These are phyloP conservation scores for Agelas oroides DNA, from an alignment of 37 sponge, comb jelly and placozoan species.

Conservation along the genomic window DNA sequence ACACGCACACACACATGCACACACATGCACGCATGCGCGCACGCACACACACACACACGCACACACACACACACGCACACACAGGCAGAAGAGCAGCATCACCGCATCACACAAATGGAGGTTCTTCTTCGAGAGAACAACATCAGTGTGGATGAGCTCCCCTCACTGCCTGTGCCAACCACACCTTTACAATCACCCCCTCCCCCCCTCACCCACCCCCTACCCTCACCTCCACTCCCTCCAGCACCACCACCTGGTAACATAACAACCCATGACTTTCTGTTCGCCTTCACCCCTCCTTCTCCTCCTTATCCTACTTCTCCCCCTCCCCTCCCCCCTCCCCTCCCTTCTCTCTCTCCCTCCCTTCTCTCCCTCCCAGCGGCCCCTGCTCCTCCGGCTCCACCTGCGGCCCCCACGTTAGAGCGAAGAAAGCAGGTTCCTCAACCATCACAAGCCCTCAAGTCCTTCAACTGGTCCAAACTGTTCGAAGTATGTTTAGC, in stretches of 20 bases:
- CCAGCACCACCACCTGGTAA: conserved; percentile 33
- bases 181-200: conserved; percentile 47
- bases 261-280: no score
- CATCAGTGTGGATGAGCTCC: conserved; percentile 58
- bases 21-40: no score
- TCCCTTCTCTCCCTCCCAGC: neutral
- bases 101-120: conserved; percentile 41
- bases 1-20: neutral
- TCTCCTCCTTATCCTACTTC: conserved; percentile 6
- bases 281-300: neutral
- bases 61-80: neutral
- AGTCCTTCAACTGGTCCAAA: conserved; percentile 89
- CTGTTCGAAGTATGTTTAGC: conserved; percentile 39
- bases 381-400: conserved; percentile 39
- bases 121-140: conserved; percentile 26
- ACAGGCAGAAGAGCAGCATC: conserved; percentile 32
- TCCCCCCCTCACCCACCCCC: conserved; percentile 54
- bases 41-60: neutral
- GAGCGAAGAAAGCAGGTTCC: conserved; percentile 38
- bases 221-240: conserved; percentile 1
- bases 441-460: conserved; percentile 72
- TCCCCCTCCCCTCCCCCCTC: conserved; percentile 22
- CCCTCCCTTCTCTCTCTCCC: conserved; percentile 16
- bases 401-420: neutral
- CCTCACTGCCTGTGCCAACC: conserved; percentile 8